A percentile compares a stretch with the other conserved stretches of the same genome.
These are phyloP conservation scores for Nomada fucata DNA, from an alignment of 2,888 invertebrate species.

Conservation along the genomic window DNA sequence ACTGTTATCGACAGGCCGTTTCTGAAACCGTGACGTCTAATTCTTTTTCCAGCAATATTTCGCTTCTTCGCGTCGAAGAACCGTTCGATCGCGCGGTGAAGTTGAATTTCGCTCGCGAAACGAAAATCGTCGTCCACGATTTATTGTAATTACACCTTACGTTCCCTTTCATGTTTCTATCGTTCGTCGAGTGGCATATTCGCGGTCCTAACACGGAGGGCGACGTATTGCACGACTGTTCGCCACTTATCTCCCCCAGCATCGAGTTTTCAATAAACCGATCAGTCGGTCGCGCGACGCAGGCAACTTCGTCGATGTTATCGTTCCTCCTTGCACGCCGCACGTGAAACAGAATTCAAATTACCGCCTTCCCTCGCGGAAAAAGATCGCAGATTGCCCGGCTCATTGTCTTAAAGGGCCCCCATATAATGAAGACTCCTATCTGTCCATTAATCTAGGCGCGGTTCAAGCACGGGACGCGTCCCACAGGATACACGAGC, in stretches of 20 bases:
- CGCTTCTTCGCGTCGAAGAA: too few species aligned
- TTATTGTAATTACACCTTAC: too few species aligned
- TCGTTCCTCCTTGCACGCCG: not conserved
- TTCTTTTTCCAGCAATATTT: too few species aligned
- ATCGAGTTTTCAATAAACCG: slow-evolving; percentile 25
- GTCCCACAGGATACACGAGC: slow-evolving; percentile 32
- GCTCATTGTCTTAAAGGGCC: slow-evolving; percentile 46
- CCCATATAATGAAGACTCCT: slow-evolving; percentile 49
- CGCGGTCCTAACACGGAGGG: too few species aligned
- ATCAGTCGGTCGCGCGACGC: not conserved
- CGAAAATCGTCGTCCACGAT: too few species aligned
- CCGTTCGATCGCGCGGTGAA: too few species aligned
- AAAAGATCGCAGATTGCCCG: slow-evolving; percentile 56
- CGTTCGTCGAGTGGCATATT: too few species aligned
- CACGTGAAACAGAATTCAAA: slow-evolving; percentile 38
- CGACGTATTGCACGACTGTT: too few species aligned
- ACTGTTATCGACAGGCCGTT: too few species aligned
- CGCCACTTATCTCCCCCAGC: not conserved
- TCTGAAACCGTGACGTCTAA: too few species aligned
- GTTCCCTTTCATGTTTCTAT: too few species aligned
- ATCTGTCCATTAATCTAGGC: slow-evolving; percentile 62
- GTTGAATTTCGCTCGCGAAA: too few species aligned
- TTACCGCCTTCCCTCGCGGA: slow-evolving; percentile 32
- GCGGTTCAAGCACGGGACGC: slow-evolving; percentile 37
- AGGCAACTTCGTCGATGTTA: slow-evolving; percentile 9